phyloP scores from a whole-genome alignment of 2,113 vertebrate genomes.

The Coptodon bakossiorum region DNA sequence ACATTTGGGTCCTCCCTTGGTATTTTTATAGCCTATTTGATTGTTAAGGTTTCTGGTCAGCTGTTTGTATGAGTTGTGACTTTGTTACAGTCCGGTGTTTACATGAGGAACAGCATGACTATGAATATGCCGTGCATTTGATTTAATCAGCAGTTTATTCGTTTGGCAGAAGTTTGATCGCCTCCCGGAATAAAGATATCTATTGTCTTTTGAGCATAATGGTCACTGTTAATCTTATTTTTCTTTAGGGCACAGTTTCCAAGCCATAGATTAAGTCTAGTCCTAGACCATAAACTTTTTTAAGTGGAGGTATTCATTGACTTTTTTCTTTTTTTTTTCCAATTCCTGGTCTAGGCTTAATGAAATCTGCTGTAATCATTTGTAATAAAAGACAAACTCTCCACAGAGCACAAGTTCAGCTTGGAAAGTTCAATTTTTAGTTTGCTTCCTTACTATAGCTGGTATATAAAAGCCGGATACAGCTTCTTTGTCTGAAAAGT shows the following conservation, averaged over 20 bases:
- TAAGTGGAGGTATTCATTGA: neutral
- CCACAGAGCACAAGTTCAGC: neutral
- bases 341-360: neutral
- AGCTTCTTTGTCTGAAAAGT: neutral
- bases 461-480: neutral
- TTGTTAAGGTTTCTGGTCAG: neutral
- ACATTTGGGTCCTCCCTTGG: neutral
- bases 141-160: neutral
- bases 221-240: neutral
- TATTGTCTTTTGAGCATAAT: neutral
- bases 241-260: neutral
- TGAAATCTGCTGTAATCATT: neutral
- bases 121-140: neutral
- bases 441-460: neutral
- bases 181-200: neutral
- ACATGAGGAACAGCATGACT: neutral
- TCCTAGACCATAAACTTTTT: neutral
- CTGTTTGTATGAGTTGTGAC: neutral
- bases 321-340: neutral
- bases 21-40: neutral
- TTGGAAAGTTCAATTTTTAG: neutral
- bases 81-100: neutral
- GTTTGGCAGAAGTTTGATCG: neutral
- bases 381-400: neutral
- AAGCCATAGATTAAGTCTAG: neutral